phyloP scores from a whole-genome alignment of 2,113 vertebrate species.

The Chrysochloris asiatica region DNA sequence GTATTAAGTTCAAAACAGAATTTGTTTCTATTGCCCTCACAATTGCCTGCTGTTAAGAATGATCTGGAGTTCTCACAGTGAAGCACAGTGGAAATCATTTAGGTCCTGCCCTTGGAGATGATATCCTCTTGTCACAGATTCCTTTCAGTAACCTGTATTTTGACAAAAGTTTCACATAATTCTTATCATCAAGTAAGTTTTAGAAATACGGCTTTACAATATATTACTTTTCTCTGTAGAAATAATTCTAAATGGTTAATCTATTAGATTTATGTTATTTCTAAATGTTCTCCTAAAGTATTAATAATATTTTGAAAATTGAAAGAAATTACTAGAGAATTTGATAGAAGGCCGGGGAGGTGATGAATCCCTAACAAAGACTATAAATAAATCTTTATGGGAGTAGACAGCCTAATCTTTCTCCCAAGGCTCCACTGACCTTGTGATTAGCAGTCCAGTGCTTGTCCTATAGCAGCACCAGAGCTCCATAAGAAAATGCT shows the following conservation, averaged over 20 bases:
- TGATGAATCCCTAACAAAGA: background rate
- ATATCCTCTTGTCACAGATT: background rate
- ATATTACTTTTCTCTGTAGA: background rate
- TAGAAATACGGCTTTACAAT: background rate
- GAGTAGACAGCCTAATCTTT: too few relatives aligned
- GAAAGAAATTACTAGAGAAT: background rate
- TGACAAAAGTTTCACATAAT: background rate
- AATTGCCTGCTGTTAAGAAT: background rate
- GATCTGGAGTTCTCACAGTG: background rate
- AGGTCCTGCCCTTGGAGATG: background rate
- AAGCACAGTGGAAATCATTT: rapidly evolving
- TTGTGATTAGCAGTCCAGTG: too few relatives aligned
- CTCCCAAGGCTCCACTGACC: too few relatives aligned
- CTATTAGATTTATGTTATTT: background rate
- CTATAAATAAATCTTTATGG: too few relatives aligned
- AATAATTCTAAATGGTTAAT: background rate
- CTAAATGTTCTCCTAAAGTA: background rate
- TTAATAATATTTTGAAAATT: background rate
- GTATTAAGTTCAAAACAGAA: background rate
- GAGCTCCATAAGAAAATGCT: too few relatives aligned
- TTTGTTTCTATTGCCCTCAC: background rate
- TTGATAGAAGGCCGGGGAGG: background rate
- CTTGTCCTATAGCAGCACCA: too few relatives aligned
- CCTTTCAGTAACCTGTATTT: background rate
- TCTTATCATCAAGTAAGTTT: background rate